Percentiles rank a stretch among this genome's conserved stretches.
Conservation (phyloP, 1,140 invertebrate genomes). For the Sinonovacula constricta region DNA sequence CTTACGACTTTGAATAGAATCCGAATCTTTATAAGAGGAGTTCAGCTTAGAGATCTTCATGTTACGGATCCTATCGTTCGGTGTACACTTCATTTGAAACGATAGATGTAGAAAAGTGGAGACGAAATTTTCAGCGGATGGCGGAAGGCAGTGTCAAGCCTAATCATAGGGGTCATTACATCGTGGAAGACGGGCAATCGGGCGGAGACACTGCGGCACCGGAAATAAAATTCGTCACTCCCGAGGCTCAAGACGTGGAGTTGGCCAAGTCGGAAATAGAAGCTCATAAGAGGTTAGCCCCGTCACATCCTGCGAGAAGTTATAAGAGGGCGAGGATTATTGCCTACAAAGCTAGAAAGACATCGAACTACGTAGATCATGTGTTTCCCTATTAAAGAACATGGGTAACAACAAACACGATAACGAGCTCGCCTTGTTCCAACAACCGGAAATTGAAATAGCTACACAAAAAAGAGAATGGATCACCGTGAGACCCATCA, state of each 20-base stretch:
- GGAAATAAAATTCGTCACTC: conserved; percentile 8
- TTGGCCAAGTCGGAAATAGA: conserved; percentile 14
- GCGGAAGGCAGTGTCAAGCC: conserved; percentile 3
- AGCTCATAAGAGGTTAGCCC: background rate
- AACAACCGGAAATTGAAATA: background rate
- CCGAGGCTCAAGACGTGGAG: conserved; percentile 2
- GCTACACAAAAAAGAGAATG: conserved; percentile 2
- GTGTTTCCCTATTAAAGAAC: background rate
- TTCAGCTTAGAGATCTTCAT: background rate
- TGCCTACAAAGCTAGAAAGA: background rate
- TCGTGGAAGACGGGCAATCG: background rate
- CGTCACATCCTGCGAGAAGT: background rate
- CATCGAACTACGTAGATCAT: background rate
- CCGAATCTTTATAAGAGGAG: conserved; percentile 11
- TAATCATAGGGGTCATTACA: conserved; percentile 8
- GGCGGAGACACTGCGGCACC: background rate
- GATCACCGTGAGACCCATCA: conserved; percentile 20
- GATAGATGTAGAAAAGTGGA: conserved; percentile 16
- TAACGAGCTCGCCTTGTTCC: conserved; percentile 9
- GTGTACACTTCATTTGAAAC: conserved; percentile 18
- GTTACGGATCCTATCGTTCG: background rate
- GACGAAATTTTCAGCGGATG: background rate
- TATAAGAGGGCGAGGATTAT: background rate
- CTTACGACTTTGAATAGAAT: background rate
- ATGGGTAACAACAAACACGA: conserved; percentile 4